Evolutionary conservation across 1,140 invertebrate genomes (phyloP).

Genomic region (Hycleus cichorii): DNA sequence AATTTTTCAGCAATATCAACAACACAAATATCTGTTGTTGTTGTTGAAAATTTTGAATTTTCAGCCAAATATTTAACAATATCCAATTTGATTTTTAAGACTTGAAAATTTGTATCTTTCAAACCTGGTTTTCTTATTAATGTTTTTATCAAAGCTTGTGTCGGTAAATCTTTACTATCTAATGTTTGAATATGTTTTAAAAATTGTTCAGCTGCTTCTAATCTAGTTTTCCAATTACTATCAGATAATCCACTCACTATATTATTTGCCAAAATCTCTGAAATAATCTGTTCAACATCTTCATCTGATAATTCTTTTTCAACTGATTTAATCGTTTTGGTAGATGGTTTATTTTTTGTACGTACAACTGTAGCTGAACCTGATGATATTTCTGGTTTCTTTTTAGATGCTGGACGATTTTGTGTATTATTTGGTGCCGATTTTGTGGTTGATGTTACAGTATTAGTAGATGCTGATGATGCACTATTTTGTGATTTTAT

Average conservation of each 20-base stretch:
- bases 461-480: conserved; percentile 42
- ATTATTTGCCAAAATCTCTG: conserved; percentile 54
- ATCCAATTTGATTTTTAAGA: conserved; percentile 77
- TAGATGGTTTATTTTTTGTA: conserved; percentile 29
- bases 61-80: conserved; percentile 69
- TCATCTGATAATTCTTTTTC: conserved; percentile 57
- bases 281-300: conserved; percentile 62
- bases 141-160: conserved; percentile 67
- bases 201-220: conserved; percentile 71
- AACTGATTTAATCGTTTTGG: conserved; percentile 38
- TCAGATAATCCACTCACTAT: conserved; percentile 63
- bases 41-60: conserved; percentile 62
- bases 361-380: conserved; percentile 37
- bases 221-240: conserved; percentile 78
- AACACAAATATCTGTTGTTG: conserved; percentile 66
- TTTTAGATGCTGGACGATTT: conserved; percentile 14
- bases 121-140: conserved; percentile 82
- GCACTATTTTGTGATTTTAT: conserved; percentile 43
- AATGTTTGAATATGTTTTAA: conserved; percentile 54
- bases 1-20: conserved; percentile 79
- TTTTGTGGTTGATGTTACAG: conserved; percentile 12
- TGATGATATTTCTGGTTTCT: conserved; percentile 38
- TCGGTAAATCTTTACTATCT: conserved; percentile 55
- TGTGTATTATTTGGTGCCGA: background rate
- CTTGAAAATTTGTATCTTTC: conserved; percentile 91